Evolutionary conservation across 2,113 vertebrate genomes (phyloP), one percentile per base, ranked within the genome.

Genomic region (Oryzias javanicus): DNA sequence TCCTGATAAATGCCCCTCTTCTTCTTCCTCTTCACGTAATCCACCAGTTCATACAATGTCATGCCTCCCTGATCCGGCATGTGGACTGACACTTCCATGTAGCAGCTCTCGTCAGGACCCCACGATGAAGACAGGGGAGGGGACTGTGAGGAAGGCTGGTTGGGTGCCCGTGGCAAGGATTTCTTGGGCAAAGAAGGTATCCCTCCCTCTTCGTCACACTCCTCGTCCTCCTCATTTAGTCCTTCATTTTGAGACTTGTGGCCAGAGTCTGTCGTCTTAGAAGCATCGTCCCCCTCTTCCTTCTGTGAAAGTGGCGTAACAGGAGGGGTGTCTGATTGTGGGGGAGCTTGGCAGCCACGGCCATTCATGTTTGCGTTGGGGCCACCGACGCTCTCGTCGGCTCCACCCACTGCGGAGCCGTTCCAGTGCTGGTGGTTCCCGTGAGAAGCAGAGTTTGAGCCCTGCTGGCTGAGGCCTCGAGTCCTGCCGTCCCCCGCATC

Each of bases 1-100:
- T 93, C 92, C 86, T 92, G 91, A 78, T 93, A 92, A 75, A 93
- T 91, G 40, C 91, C 91, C 65, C 86, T 91, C 76, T 91, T 93
- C 76, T 90, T 91, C 70, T 72, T 88, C 67, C 70, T 85, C 80
- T 91, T 93, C 19, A 93, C 83, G 2, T 93, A 81, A 46, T 90
- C 88, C 64, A 93, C 90, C 61, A 93, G 72, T 14, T 92, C 85
- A 13, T 80, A 82, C 54, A 92, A 61, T 0, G 64, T 81, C 92
- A 92, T 88, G 8, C 91, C 92, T n/a, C 88, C 91, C 5, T 63
- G 78, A 50, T 91, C 92, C 0, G 90, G 88, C 64, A 91, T 70
- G 74, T 93, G 92, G 60, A 93, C 68, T 0, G 92, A 93, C 55
- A 67, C 64, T 57, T 92, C 90, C 45, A 75, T 57, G 64, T 58